These are phyloP conservation scores for Canis aureus DNA, from an alignment of 2,113 vertebrate species.

Conservation along the genomic window DNA sequence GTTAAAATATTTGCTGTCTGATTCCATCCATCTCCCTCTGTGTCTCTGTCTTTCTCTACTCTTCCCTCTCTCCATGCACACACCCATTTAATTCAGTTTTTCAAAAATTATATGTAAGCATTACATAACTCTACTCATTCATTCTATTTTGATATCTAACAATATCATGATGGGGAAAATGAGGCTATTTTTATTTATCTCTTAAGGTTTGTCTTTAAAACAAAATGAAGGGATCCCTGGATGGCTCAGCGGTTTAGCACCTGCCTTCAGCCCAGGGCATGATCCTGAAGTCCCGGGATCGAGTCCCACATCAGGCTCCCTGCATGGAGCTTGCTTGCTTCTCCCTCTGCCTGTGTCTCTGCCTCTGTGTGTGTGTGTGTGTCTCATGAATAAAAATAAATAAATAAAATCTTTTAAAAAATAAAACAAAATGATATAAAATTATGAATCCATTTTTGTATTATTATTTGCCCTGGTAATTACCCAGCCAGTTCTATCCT, in stretches of 20 bases:
- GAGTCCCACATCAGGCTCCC: too few species aligned
- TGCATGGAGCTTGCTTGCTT: too few species aligned
- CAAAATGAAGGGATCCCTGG: too few species aligned
- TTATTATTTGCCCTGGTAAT: background rate
- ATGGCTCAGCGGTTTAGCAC: too few species aligned
- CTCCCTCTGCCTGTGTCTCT: too few species aligned
- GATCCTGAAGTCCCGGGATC: too few species aligned
- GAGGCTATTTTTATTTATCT: background rate
- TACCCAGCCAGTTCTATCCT: background rate
- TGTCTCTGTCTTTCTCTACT: background rate
- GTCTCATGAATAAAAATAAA: too few species aligned
- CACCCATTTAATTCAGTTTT: background rate
- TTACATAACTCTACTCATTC: background rate
- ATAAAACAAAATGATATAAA: conserved; percentile 9
- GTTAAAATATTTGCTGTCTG: background rate
- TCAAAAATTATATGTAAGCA: background rate
- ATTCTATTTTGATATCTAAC: background rate
- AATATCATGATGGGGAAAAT: background rate
- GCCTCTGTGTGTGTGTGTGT: too few species aligned
- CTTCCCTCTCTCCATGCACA: too few species aligned
- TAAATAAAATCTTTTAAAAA: too few species aligned
- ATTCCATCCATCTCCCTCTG: background rate
- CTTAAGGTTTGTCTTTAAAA: background rate
- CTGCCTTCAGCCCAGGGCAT: too few species aligned
- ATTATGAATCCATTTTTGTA: background rate